These are phyloP conservation scores for Hydraecia micacea DNA, from an alignment of 2,888 invertebrate species.

Conservation along the genomic window DNA sequence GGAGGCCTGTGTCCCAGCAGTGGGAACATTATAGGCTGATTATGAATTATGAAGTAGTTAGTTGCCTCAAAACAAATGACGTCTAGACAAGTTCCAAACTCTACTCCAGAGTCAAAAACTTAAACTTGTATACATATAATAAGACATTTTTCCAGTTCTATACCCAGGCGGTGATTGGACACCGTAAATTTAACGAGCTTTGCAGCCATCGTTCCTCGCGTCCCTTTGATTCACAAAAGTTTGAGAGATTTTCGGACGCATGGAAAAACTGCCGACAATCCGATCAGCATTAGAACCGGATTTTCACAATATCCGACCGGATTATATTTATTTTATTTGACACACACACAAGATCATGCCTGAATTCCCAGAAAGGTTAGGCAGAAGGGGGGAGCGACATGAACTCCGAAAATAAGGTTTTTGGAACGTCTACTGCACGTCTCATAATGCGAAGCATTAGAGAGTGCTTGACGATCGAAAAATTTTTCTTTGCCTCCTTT, in stretches of 20 bases:
- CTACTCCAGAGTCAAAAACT: not conserved
- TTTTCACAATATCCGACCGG: not conserved
- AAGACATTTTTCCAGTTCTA: not conserved
- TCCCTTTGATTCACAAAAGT: slow-evolving; percentile 11
- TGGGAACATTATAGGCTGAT: no score
- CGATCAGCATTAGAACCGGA: not conserved
- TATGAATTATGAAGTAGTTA: no score
- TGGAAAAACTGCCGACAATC: slow-evolving; percentile 11
- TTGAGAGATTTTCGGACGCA: slow-evolving; percentile 8
- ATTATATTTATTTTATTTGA: slow-evolving; percentile 5
- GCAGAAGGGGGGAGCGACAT: not conserved
- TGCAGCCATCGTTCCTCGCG: not conserved
- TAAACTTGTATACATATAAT: not conserved
- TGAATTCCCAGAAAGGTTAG: not conserved
- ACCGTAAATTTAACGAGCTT: slow-evolving; percentile 4
- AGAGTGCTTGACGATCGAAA: no score
- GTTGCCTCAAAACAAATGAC: not conserved
- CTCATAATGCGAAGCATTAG: no score
- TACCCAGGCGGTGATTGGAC: slow-evolving; percentile 3
- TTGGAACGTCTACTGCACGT: no score
- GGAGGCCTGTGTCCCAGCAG: no score
- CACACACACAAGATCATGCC: not conserved
- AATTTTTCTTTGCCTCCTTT: no score
- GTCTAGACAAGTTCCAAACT: not conserved
- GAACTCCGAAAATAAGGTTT: slow-evolving; percentile 2